A percentile compares a stretch with the other conserved stretches of the same genome.
Conservation (phyloP, 2,797 vertebrate genomes). For the Fistularia commersonii region DNA sequence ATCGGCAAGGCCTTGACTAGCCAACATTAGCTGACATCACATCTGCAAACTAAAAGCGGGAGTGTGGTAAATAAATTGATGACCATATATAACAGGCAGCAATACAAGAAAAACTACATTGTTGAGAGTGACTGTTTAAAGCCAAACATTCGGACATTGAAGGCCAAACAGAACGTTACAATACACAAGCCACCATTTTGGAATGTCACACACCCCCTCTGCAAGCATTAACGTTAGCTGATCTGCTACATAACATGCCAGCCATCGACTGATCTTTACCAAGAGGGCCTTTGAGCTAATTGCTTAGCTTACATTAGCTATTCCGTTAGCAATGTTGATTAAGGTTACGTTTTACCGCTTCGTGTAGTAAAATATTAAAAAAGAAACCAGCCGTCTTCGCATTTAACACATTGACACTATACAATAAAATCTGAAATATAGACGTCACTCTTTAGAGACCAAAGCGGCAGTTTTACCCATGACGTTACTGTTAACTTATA, state of each 20-base stretch:
- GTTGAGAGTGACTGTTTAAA: constrained; percentile 33
- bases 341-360: background rate
- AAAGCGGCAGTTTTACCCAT: background rate
- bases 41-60: constrained; percentile 1
- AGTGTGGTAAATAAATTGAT: background rate
- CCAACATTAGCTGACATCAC: constrained; percentile 35
- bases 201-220: constrained; percentile 76
- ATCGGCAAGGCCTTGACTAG: constrained; percentile 41
- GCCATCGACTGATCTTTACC: constrained; percentile 17
- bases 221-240: constrained; percentile 34
- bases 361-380: background rate
- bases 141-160: constrained; percentile 6
- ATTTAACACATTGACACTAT: too few species aligned
- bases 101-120: background rate
- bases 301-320: constrained; percentile 29
- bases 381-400: too few species aligned
- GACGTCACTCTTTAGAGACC: background rate
- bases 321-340: constrained; percentile 7
- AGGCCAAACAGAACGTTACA: constrained; percentile 51
- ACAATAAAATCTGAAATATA: too few species aligned
- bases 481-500: background rate
- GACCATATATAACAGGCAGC: background rate
- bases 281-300: constrained; percentile 35
- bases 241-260: constrained; percentile 63
- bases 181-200: constrained; percentile 82